Percentiles rank a stretch among this genome's conserved stretches.
Conservation (phyloP, 2,797 vertebrate genomes). For the Melanotaenia pygmaea region DNA sequence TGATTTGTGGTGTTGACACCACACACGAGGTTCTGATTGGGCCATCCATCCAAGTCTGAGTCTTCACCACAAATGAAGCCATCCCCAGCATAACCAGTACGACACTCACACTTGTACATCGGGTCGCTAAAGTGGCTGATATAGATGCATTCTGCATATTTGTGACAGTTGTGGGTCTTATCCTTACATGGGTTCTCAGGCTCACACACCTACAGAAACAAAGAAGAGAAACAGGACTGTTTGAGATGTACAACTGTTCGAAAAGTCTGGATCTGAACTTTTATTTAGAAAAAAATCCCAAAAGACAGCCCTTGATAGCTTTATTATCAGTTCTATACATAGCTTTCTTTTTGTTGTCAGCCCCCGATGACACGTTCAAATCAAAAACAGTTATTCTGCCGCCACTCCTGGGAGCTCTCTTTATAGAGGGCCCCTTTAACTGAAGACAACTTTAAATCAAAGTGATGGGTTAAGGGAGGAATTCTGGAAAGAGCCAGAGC, state of each 20-base stretch:
- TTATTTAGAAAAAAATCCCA: not conserved
- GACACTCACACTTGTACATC: conserved; percentile 97
- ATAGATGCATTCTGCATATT: conserved; percentile 92
- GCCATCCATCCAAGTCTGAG: conserved; percentile 98
- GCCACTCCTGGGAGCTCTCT: not conserved
- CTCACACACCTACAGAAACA: conserved; percentile 89
- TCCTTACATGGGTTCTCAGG: conserved; percentile 96
- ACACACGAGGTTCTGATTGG: conserved; percentile 94
- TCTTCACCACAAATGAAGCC: conserved; percentile 96
- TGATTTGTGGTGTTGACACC: conserved; percentile 93
- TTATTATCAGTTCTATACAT: not conserved
- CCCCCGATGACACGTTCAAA: not conserved
- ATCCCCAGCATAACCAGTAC: conserved; percentile 95
- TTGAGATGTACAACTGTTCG: not conserved
- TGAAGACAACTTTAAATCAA: conserved; percentile 10
- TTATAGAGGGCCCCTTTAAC: conserved; percentile 14
- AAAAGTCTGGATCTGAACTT: not conserved
- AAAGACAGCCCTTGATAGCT: not conserved
- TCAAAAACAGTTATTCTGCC: conserved; percentile 12
- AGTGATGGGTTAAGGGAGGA: not conserved
- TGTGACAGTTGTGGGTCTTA: conserved; percentile 94
- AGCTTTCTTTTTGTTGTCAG: conserved; percentile 15
- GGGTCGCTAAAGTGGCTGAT: conserved; percentile 96
- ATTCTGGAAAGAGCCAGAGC: conserved; percentile 23
- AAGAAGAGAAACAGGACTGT: not conserved